Evolutionary conservation across 2,888 invertebrate genomes (phyloP).

Genomic region (Lysandra coridon): DNA sequence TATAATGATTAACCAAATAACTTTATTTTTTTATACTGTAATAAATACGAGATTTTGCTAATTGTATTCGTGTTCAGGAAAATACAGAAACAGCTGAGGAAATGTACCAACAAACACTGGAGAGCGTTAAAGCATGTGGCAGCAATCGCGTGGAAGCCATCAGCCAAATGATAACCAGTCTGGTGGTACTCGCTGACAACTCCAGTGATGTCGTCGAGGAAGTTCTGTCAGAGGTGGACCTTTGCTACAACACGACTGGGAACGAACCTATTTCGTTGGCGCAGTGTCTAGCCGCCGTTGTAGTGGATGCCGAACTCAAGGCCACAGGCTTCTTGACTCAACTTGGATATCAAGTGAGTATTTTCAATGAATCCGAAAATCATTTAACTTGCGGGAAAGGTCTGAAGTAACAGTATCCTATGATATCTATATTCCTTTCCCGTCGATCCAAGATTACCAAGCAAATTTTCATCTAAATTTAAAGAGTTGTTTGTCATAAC

Average conservation of each 20-base stretch:
- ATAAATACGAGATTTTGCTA: no score
- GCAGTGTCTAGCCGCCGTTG: slow-evolving; percentile 56
- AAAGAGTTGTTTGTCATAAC: no score
- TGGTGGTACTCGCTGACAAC: background rate
- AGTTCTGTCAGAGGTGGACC: background rate
- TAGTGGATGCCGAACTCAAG: slow-evolving; percentile 57
- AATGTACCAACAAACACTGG: slow-evolving; percentile 1
- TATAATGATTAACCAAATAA: no score
- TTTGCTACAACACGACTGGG: slow-evolving; percentile 49
- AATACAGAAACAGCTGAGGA: background rate
- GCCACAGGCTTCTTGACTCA: slow-evolving; percentile 53
- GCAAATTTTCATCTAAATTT: no score
- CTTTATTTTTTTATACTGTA: no score
- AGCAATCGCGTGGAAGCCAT: background rate
- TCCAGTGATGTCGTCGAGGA: background rate
- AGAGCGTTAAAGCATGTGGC: background rate
- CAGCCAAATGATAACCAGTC: background rate
- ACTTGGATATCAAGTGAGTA: slow-evolving; percentile 58
- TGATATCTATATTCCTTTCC: no score
- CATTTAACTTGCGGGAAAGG: no score
- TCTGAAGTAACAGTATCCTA: no score
- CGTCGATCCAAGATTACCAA: no score
- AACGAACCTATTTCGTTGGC: background rate
- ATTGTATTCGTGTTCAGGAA: background rate
- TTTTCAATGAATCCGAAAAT: background rate